Evolutionary conservation across 37 sponge, comb jelly and placozoan species (phyloP).

Genomic region (Oopsacas minuta): DNA sequence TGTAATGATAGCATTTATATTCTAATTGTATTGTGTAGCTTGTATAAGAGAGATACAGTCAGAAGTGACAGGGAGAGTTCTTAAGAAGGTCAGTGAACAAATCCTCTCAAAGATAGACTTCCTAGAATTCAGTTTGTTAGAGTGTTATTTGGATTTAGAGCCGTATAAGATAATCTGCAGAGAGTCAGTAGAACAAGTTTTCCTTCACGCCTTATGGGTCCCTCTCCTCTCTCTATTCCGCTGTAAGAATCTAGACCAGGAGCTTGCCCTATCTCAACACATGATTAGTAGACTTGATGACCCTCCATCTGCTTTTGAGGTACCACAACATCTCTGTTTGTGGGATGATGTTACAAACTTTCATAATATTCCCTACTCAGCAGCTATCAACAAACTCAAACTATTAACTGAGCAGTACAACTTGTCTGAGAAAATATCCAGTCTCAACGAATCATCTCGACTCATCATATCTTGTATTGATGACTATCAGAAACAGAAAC

Average conservation of each 20-base stretch:
- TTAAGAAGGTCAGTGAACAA: neutral
- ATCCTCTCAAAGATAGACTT: slow-evolving; percentile 2
- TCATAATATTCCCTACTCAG: neutral
- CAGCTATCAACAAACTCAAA: neutral
- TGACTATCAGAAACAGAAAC: neutral
- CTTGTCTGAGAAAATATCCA: neutral
- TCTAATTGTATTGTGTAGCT: neutral
- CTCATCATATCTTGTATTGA: neutral
- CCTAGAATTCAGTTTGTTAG: neutral
- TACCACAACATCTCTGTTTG: neutral
- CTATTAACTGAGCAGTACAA: neutral
- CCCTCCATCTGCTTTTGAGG: neutral
- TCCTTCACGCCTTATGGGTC: slow-evolving; percentile 1
- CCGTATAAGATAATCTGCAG: neutral
- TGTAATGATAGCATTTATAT: too few relatives aligned
- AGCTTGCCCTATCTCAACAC: neutral
- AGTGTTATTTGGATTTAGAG: neutral
- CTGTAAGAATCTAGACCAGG: slow-evolving; percentile 7
- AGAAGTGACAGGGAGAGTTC: neutral
- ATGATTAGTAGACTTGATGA: neutral
- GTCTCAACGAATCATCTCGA: neutral
- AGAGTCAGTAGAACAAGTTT: neutral
- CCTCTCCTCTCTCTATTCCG: slow-evolving; percentile 3
- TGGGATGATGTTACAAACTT: neutral
- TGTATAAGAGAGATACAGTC: neutral